phyloP scores from a whole-genome alignment of 2,888 invertebrate genomes.

The Aphidoletes aphidimyza region DNA sequence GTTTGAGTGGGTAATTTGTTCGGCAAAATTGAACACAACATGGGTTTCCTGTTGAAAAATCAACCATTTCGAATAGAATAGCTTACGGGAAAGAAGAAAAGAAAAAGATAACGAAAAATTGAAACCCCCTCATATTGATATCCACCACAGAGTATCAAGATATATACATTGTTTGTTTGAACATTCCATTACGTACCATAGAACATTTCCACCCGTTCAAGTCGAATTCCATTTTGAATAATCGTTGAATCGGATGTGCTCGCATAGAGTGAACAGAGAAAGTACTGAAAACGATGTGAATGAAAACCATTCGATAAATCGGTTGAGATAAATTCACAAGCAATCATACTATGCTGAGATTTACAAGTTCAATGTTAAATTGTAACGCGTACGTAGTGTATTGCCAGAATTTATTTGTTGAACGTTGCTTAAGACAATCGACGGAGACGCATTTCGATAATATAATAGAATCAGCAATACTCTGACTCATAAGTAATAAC shows the following conservation, averaged over 20 bases:
- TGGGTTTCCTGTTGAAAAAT: not conserved
- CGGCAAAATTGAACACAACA: not conserved
- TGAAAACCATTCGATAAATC: not conserved
- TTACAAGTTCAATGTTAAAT: not conserved
- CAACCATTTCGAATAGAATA: not conserved
- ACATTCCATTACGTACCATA: no score
- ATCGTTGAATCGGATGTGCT: not conserved
- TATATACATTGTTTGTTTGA: no score
- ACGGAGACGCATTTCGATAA: not conserved
- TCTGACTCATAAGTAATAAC: not conserved
- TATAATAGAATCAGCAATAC: not conserved
- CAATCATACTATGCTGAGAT: not conserved
- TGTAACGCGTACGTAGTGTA: not conserved
- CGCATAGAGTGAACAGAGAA: no score
- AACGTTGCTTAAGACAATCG: not conserved
- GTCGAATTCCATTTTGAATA: not conserved
- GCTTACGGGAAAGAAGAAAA: no score
- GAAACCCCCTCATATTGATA: no score
- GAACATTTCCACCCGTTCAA: no score
- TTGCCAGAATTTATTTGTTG: not conserved
- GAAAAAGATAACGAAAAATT: no score
- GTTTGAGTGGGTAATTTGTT: not conserved
- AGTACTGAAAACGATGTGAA: not conserved
- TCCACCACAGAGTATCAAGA: no score
- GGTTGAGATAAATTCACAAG: not conserved